Evolutionary conservation across 2,113 vertebrate species (phyloP).

Genomic region (Odocoileus hemionus): DNA sequence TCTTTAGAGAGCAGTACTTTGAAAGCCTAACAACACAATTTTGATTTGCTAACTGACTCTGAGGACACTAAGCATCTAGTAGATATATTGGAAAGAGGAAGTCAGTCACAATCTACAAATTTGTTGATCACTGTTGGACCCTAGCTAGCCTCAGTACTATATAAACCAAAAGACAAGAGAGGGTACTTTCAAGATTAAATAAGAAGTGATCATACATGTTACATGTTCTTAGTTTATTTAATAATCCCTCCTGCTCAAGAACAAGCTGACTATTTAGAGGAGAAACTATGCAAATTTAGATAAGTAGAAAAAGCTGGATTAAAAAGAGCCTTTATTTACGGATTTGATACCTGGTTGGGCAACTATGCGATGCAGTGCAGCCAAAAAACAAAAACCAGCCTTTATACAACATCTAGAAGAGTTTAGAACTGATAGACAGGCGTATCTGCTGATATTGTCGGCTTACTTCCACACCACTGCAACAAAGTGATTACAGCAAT

Average conservation of each 20-base stretch:
- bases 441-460: rapidly evolving
- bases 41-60: neutral
- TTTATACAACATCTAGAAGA: neutral
- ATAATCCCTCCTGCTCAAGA: neutral
- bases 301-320: neutral
- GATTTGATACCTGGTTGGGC: neutral
- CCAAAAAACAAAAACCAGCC: neutral
- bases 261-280: neutral
- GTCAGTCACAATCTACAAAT: neutral
- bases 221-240: neutral
- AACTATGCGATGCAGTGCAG: neutral
- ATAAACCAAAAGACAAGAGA: neutral
- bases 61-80: neutral
- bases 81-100: neutral
- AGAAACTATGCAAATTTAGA: neutral
- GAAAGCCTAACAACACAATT: neutral
- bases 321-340: neutral
- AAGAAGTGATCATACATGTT: neutral
- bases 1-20: neutral
- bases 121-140: neutral
- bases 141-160: neutral
- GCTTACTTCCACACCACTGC: neutral
- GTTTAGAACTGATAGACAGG: neutral
- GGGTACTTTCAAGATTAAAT: neutral
- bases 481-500: neutral